A percentile compares a stretch with the other conserved stretches of the same genome.
These are phyloP conservation scores for Drosophila sproati DNA, from an alignment of 1,140 invertebrate species.

Conservation along the genomic window DNA sequence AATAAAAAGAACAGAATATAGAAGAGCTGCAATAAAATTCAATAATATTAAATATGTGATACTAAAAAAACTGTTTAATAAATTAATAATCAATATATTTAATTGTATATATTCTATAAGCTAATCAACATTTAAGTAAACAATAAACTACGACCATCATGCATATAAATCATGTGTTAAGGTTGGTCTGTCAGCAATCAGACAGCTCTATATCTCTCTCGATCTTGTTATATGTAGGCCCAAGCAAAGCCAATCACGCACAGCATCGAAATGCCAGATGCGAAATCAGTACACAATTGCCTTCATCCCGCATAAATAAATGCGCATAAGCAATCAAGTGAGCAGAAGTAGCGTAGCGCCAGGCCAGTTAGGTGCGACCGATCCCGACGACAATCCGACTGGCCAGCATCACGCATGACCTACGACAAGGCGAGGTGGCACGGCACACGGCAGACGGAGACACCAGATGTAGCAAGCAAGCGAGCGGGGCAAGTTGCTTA, in stretches of 20 bases:
- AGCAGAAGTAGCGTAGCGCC: slow-evolving; percentile 40
- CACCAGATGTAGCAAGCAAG: no score
- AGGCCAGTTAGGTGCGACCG: slow-evolving; percentile 36
- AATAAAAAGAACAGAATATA: no score
- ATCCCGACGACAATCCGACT: slow-evolving; percentile 35
- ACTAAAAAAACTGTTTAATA: no score
- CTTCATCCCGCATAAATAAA: slow-evolving; percentile 46
- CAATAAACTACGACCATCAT: no score
- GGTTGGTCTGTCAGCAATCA: not conserved
- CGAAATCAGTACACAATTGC: slow-evolving; percentile 27
- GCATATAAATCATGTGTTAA: no score
- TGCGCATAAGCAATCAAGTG: slow-evolving; percentile 33
- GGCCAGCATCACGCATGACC: slow-evolving; percentile 58
- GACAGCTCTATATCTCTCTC: not conserved
- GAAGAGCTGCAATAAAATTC: no score
- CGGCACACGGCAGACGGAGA: not conserved
- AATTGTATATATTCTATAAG: no score
- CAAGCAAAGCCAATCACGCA: not conserved
- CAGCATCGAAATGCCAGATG: slow-evolving; percentile 9
- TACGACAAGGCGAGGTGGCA: slow-evolving; percentile 46
- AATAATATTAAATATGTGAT: no score
- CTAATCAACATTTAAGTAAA: no score
- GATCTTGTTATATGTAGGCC: not conserved
- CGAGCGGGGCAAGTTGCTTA: not conserved
- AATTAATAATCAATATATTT: no score